Percentiles rank a stretch among this genome's conserved stretches.
Evolutionary conservation across 1,140 invertebrate genomes (phyloP).

Genomic region (Bombus soroeensis): DNA sequence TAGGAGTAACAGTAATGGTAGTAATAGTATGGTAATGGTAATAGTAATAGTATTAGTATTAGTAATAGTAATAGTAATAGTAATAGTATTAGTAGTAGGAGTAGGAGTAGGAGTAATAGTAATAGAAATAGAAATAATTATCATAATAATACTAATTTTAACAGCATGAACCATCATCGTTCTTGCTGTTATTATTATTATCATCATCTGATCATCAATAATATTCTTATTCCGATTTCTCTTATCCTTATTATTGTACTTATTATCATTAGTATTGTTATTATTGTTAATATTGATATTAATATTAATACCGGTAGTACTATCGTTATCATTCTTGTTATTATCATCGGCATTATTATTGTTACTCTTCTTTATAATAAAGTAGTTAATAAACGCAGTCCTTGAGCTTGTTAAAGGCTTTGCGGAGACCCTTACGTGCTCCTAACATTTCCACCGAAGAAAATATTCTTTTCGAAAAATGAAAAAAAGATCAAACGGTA

Average conservation of each 20-base stretch:
- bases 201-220: not conserved
- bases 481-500: not conserved
- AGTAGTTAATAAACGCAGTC: conserved; percentile 17
- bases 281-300: not conserved
- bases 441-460: not conserved
- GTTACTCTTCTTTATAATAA: not conserved
- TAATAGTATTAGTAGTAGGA: conserved; percentile 64
- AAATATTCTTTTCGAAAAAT: not conserved
- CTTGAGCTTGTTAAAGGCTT: conserved; percentile 30
- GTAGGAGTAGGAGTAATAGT: conserved; percentile 63
- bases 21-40: conserved; percentile 35
- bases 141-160: conserved; percentile 36
- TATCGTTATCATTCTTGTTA: conserved; percentile 1
- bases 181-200: not conserved
- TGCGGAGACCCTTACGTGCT: conserved; percentile 10
- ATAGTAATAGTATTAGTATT: conserved; percentile 32
- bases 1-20: conserved; percentile 43
- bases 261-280: not conserved
- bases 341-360: conserved; percentile 12
- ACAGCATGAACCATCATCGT: not conserved
- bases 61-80: conserved; percentile 64
- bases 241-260: not conserved
- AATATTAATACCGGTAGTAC: not conserved
- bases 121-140: conserved; percentile 39
- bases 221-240: not conserved